Base-by-base conservation (phyloP, 2,888 invertebrate genomes). In the Exephanes ischioxanthus region DNA sequence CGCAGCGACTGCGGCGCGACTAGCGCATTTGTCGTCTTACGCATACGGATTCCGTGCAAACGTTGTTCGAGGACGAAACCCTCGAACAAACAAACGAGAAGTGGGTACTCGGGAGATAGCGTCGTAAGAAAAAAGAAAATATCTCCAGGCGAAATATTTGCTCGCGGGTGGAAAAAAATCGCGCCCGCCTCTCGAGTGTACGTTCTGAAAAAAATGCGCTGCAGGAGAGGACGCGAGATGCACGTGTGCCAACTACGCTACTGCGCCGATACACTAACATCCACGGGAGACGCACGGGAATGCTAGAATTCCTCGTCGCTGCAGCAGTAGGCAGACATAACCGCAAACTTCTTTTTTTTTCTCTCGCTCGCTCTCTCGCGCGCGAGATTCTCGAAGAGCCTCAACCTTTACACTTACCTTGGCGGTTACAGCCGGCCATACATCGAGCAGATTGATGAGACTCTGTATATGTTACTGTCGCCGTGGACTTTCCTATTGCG, bases 371-470 rank as follows among this genome's bases (percentile, higher is more conserved):
- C 76, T 58, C 76, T 58, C 51, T 33, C 67, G 45, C 63, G 76
- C 73, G 73, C 63, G 63, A 63, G n/a, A 33, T n/a, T 80, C 81
- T 67, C 58, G 4, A 78, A 75, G 70, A 75, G 73, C 82, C 81
- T 85, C 81, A 75, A 82, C 85, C 82, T 79, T 79, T 79, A 75
- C 79, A 37, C 73, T 75, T 37, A 67, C 41, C 67, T 37, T 67
- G 67, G 67, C 37, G 77, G 37, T 75, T 72, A 67, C 37, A 19
- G 66, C 66, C 33, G 7, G 14, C 41, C 48, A 14, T 48, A 66
- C 51, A 53, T 37, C 33, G 48, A 1, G 1, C 16, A 53, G 77
- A 77, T 67, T 67, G 53, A 77, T 67, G 53, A 55, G 37, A 51
- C 22, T 14, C 3, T 16, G 16, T 16, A n/a, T 63, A 14, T n/a